These are phyloP conservation scores for Zoanthus sociatus DNA, from an alignment of 92 coral and sea anemone species.

Conservation along the genomic window DNA sequence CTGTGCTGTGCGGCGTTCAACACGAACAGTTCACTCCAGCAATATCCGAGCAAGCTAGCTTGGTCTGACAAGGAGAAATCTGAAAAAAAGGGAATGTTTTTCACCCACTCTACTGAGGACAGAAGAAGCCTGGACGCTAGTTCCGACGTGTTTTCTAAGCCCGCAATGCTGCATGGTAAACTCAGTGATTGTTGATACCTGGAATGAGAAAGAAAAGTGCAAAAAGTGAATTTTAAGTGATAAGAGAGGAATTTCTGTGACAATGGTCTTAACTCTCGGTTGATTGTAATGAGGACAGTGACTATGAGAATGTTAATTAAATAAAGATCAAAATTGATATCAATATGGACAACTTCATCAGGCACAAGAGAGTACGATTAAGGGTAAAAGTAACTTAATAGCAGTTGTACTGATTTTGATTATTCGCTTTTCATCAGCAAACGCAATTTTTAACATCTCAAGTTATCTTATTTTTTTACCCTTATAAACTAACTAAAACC, in stretches of 20 bases:
- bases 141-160: constrained; percentile 86
- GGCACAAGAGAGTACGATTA: too few species aligned
- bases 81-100: constrained; percentile 85
- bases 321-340: too few species aligned
- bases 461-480: too few species aligned
- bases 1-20: constrained; percentile 92
- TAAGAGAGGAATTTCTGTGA: neutral
- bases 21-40: constrained; percentile 93
- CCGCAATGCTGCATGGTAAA: constrained; percentile 75
- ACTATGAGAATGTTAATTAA: too few species aligned
- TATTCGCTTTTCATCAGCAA: too few species aligned
- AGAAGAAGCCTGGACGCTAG: constrained; percentile 83
- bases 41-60: constrained; percentile 72
- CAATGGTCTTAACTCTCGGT: neutral
- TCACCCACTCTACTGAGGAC: constrained; percentile 95
- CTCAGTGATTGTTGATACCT: constrained; percentile 86
- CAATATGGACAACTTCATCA: too few species aligned
- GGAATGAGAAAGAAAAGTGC: neutral
- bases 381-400: too few species aligned
- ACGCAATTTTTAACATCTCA: too few species aligned
- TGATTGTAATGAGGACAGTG: too few species aligned
- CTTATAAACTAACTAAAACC: too few species aligned
- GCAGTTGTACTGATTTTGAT: too few species aligned
- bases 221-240: neutral
- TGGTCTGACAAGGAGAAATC: constrained; percentile 88